Evolutionary conservation across 37 sponge, comb jelly and placozoan species (phyloP).

Genomic region (Diacarnus erythraeanus): DNA sequence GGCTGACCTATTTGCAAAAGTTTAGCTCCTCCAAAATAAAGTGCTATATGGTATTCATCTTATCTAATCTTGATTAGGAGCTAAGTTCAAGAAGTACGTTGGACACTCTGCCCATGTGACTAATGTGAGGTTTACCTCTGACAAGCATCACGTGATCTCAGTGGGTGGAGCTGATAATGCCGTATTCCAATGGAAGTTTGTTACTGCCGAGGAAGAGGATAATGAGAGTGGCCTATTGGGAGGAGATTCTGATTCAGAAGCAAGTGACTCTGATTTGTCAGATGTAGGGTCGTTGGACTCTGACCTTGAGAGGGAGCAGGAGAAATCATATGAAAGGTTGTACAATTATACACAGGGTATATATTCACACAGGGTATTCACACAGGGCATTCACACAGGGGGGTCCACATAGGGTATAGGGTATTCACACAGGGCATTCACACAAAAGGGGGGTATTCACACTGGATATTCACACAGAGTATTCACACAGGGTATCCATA

Average conservation of each 20-base stretch:
- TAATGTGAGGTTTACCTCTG: slow-evolving; percentile 84
- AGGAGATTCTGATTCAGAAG: slow-evolving; percentile 79
- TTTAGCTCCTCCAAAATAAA: background rate
- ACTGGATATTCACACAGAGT: too few species aligned
- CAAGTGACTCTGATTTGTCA: slow-evolving; percentile 82
- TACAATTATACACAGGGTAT: too few species aligned
- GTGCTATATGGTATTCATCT: background rate
- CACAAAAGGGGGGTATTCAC: too few species aligned
- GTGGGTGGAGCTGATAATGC: slow-evolving; percentile 95
- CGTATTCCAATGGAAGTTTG: slow-evolving; percentile 93
- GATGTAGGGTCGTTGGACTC: slow-evolving; percentile 85
- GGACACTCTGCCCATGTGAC: slow-evolving; percentile 99
- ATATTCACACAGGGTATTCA: too few species aligned
- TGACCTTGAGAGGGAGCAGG: slow-evolving; percentile 89
- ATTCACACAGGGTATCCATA: too few species aligned
- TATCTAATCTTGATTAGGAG: slow-evolving; percentile 47
- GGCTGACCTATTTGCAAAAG: too few species aligned
- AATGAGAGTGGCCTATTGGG: background rate
- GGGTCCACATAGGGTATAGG: too few species aligned
- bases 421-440: too few species aligned
- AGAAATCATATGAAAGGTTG: slow-evolving; percentile 63
- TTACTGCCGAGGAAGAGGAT: slow-evolving; percentile 43
- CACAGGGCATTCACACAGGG: too few species aligned
- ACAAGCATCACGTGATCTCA: slow-evolving; percentile 78
- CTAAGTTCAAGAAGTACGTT: slow-evolving; percentile 88